These are phyloP conservation scores for Drosophila parthenogenetica DNA, from an alignment of 2,888 invertebrate genomes.

Conservation along the genomic window DNA sequence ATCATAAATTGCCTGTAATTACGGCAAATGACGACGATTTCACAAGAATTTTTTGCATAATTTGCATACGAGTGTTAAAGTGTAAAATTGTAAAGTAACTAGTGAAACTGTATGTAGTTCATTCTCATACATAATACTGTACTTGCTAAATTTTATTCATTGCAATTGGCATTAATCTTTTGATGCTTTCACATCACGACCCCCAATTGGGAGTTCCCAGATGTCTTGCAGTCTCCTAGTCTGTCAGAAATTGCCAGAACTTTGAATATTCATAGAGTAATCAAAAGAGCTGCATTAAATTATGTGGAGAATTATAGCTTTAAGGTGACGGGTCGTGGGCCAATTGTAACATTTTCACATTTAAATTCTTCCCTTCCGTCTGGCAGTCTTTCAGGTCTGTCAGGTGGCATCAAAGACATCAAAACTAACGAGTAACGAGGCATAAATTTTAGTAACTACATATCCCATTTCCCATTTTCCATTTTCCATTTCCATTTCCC, in stretches of 20 bases:
- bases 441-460: slow-evolving; percentile 62
- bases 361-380: slow-evolving; percentile 37
- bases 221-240: slow-evolving; percentile 11
- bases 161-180: slow-evolving; percentile 59
- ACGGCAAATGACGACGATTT: slow-evolving; percentile 66
- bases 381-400: slow-evolving; percentile 51
- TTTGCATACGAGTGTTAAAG: slow-evolving; percentile 61
- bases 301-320: slow-evolving; percentile 62
- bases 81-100: background rate
- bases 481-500: slow-evolving; percentile 17
- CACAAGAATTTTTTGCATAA: slow-evolving; percentile 65
- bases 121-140: slow-evolving; percentile 1
- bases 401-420: slow-evolving; percentile 75
- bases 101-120: background rate
- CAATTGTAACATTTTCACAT: slow-evolving; percentile 40
- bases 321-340: slow-evolving; percentile 51
- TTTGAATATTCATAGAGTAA: slow-evolving; percentile 71
- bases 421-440: slow-evolving; percentile 73
- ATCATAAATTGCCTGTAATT: slow-evolving; percentile 78
- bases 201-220: slow-evolving; percentile 68
- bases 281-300: slow-evolving; percentile 60
- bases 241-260: slow-evolving; percentile 5
- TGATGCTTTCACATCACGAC: slow-evolving; percentile 43
- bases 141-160: slow-evolving; percentile 6
- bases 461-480: slow-evolving; percentile 18